Evolutionary conservation across 2,797 vertebrate genomes (phyloP).

Genomic region (Eulemur albifrons): DNA sequence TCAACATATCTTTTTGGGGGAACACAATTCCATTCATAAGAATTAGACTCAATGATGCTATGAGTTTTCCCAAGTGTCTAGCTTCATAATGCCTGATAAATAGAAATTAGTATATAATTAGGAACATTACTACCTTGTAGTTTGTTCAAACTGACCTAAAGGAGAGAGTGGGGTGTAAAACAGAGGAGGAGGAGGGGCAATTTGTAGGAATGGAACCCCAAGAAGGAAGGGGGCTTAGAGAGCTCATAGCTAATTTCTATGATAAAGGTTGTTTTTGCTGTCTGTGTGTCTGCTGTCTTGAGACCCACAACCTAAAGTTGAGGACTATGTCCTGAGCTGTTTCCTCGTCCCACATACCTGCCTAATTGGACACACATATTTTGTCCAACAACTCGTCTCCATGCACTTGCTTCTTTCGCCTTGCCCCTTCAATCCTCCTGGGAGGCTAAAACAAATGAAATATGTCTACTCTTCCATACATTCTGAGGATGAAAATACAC

Average conservation of each 20-base stretch:
- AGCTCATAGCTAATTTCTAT: not conserved
- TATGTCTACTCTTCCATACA: not conserved
- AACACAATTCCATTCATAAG: not conserved
- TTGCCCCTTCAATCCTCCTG: not conserved
- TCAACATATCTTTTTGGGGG: not conserved
- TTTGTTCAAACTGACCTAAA: not conserved
- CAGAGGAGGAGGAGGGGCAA: not conserved
- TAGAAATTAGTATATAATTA: not conserved
- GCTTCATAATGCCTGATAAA: not conserved
- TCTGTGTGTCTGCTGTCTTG: not conserved
- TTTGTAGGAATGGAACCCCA: not conserved
- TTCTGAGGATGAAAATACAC: not conserved
- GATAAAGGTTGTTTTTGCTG: not conserved
- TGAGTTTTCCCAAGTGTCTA: not conserved
- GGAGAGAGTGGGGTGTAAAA: fast-evolving
- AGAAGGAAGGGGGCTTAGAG: not conserved
- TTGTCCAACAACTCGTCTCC: not conserved
- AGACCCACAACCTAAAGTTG: not conserved
- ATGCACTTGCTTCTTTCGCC: not conserved
- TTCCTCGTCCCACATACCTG: not conserved
- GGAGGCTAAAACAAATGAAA: not conserved
- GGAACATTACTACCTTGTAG: not conserved
- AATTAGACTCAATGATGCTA: not conserved
- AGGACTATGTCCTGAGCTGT: not conserved
- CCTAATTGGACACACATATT: not conserved